These are phyloP conservation scores for Oikopleura dioica DNA, from an alignment of 23 tunicate genomes.

Conservation along the genomic window DNA sequence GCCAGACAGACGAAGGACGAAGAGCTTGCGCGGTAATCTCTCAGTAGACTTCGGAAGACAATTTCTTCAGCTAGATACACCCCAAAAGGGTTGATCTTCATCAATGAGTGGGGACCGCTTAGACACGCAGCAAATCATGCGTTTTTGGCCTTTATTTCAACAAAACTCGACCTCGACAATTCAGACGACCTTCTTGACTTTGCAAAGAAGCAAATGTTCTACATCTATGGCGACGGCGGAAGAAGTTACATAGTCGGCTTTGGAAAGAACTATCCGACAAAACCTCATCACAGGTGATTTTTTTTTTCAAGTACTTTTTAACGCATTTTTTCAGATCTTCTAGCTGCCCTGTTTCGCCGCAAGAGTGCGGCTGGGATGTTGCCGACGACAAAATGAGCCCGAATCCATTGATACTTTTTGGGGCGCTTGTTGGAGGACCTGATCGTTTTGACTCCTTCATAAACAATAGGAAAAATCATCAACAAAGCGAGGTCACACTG, in stretches of 20 bases:
- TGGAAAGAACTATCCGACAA: constrained; percentile 26
- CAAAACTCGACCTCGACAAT: constrained; percentile 8
- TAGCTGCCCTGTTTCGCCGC: constrained; percentile 49
- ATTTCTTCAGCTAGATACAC: not conserved
- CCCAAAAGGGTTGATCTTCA: not conserved
- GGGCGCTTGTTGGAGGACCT: constrained; percentile 92
- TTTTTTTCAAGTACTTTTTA: no score
- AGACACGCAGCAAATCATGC: not conserved
- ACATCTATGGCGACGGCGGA: constrained; percentile 37
- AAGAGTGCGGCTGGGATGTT: constrained; percentile 29
- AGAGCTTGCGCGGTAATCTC: not conserved
- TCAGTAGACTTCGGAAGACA: not conserved
- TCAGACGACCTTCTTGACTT: constrained; percentile 19
- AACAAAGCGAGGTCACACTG: constrained; percentile 76
- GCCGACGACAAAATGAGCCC: constrained; percentile 19
- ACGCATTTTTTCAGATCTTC: no score
- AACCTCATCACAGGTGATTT: constrained; percentile 79
- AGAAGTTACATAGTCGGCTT: constrained; percentile 50
- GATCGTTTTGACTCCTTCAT: constrained; percentile 20
- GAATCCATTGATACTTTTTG: constrained; percentile 53
- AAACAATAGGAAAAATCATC: constrained; percentile 45
- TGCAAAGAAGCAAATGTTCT: constrained; percentile 56
- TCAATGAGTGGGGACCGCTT: not conserved
- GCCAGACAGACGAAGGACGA: constrained; percentile 28
- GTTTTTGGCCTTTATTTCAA: not conserved